Base-by-base conservation (phyloP, 2,888 invertebrate genomes). In the Sclerodermus sp. region DNA sequence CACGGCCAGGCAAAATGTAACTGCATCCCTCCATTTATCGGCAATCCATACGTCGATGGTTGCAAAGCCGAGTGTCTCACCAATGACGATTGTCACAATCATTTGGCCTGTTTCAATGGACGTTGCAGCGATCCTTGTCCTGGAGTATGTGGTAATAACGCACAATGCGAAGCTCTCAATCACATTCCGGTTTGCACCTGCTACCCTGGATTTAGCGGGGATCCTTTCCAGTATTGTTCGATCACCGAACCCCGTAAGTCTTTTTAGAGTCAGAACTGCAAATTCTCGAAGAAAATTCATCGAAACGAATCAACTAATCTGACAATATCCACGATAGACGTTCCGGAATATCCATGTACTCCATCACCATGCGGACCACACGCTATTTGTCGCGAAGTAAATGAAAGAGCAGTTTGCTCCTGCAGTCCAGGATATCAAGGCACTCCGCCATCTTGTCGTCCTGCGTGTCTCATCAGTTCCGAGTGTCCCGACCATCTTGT, bases 21-120 rank as follows among this genome's bases (percentile, higher is more conserved):
- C n/a, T 94, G 93, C 70, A 90, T 93, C 69, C 90, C 92, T 50
- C 92, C 92, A 2, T 91, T 92, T 68, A 86, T 90, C 55, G 93
- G 93, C 8, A 91, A 94, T 80, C 92, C 93, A 3, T 93, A 91
- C 71, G 62, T 59, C 39, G 71, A 64, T 14, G 92, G 92, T 30
- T 94, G 93, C 69, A 83, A 89, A 56, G 93, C 93, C 1, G 93
- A 93, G 79, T 93, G 93, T 76, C 85, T 88, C 10, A 85, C 87
- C 58, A 91, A 89, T 74, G 85, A 90, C 0, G 92, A 93, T 68
- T 93, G 93, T 73, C 83, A 89, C 5, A 86, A 85, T 60, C 83
- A 87, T 67, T 79, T 90, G 55, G 87, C 91, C 32, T 93, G 93
- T 73, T 82, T 92, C 40, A 89, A 90, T 49, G 90, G 90, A 67